Evolutionary conservation across 2,888 invertebrate species (phyloP), one percentile per base, ranked within the genome.

Genomic region (Callimorpha dominula): DNA sequence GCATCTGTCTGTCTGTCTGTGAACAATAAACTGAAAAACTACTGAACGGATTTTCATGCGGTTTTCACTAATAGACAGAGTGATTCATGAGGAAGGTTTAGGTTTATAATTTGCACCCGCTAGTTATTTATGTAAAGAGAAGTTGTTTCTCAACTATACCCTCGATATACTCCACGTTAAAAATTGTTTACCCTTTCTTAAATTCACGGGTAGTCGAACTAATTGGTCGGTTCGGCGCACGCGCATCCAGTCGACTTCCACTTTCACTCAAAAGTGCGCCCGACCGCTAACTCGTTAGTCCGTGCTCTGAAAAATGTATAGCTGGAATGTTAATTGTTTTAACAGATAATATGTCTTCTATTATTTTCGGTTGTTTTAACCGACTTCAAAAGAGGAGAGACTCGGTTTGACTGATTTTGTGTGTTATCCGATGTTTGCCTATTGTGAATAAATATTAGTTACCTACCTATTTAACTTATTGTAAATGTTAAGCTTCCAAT

Each of bases 311-410:
- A 12, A 49, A 50, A 46, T 70, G 5, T 66, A 50, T 17, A n/a
- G 6, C 43, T 49, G 40, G 71, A 71, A 71, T 71, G 54, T 71
- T 71, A 57, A 71, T 71, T 71, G 57, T 57, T 46, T 57, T 14
- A 40, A 57, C 60, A 12, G 60, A 66, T 70, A 65, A 62, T 15
- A 3, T 69, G 40, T 52, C 50, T 50, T 65, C n/a, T 0, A 6
- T 43, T 15, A 5, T 4, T n/a, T 11, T 42, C 42, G 40, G 1
- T 46, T 1, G 43, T 12, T n/a, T 60, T 64, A 14, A 20, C 60
- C 14, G 60, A 60, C 31, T 31, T 31, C 6, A 6, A 31, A 14
- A 14, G 20, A 60, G 20, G 31, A 14, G 14, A 5, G 1, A 12
- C 8, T 9, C 4, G 5, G 2, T 31, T 46, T 12, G 20, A 14